Base-by-base conservation (phyloP, 2,797 vertebrate genomes). In the Danio kyathit region DNA sequence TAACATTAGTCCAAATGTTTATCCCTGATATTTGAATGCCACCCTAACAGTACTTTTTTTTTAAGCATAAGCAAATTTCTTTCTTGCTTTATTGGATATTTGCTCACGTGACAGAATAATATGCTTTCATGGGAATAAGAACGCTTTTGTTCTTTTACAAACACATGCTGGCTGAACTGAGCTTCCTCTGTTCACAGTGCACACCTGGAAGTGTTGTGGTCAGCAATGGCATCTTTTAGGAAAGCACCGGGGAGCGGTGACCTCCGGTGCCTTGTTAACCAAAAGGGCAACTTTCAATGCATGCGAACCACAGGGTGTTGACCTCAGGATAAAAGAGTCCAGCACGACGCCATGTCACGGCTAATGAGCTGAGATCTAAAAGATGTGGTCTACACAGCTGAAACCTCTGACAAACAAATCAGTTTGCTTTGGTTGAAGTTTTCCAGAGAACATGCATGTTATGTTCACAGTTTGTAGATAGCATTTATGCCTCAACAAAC, bases 331-430 rank as follows among this genome's bases (percentile, higher is more conserved):
- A 65, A 83, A 81, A 82, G 57, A 82, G 78, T 83, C 60, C 77
- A 76, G 88, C 71, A 61, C 84, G 79, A 76, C 81, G 84, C 86
- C 70, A 69, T 89, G 91, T 92, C 91, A 88, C 66, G 83, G 87
- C 88, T 92, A 92, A 94, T 91, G 93, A 91, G 85, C 80, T 59
- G 86, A 93, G 92, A 94, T 94, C 91, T 93, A 89, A 91, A 90
- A 91, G 90, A 91, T 14, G n/a, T 79, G 56, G 51, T 61, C 69
- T 41, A 48, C 41, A 10, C 40, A 67, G 51, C 52, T 56, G 86
- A 87, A 90, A 91, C 89, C 87, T 81, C 57, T 88, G 29, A 29
- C 29, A 29, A 87, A 90, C 90, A 87, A 90, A 91, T 90, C 79
- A 86, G 85, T 87, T 82, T 81, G 82, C 88, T 91, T 59, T 54